Evolutionary conservation across 2,888 invertebrate species (phyloP), one percentile per base, ranked within the genome.

Genomic region (Morinoia aosen): DNA sequence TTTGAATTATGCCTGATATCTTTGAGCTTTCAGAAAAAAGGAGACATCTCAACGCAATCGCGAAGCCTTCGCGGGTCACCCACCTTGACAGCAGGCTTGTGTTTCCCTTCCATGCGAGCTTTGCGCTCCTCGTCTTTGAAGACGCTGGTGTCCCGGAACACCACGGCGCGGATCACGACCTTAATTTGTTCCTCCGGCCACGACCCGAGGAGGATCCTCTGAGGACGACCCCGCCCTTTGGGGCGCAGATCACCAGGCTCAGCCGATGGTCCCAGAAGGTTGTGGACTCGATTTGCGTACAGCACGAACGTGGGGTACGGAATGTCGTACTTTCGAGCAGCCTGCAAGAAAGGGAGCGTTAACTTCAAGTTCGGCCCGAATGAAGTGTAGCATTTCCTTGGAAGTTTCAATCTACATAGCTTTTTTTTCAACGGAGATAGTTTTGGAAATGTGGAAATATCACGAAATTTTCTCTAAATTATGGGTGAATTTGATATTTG

Each of bases 101-200:
- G 90, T 33, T 90, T 90, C 12, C 95, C 95, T 95, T 40, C 88
- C 88, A 95, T 90, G 39, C 96, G 95, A 64, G 96, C 95, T 94
- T 96, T 96, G 76, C 96, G 96, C 64, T 96, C 96, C 58, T 95
- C 95, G 39, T 96, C 96, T 95, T 96, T 96, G 96, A 96, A 96
- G 90, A 96, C 96, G 56, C 96, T 94, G n/a, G 96, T 96, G 97
- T 99, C 99, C 97, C 99, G 98, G 98, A 99, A 99, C 96, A 99
- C 99, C 95, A 99, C 99, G 96, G 99, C 98, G 97, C 99, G 98
- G 97, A 99, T 99, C 95, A 99, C 99, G 96, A 98, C 98, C 97
- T 98, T 98, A 97, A 99, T 99, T 97, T 99, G 99, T 97, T 99
- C 99, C 97, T 99, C 99, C 19, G 99, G 99, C 99, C 99, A 99